phyloP scores from a whole-genome alignment of 2,797 vertebrate species.

The Cynopterus sphinx region DNA sequence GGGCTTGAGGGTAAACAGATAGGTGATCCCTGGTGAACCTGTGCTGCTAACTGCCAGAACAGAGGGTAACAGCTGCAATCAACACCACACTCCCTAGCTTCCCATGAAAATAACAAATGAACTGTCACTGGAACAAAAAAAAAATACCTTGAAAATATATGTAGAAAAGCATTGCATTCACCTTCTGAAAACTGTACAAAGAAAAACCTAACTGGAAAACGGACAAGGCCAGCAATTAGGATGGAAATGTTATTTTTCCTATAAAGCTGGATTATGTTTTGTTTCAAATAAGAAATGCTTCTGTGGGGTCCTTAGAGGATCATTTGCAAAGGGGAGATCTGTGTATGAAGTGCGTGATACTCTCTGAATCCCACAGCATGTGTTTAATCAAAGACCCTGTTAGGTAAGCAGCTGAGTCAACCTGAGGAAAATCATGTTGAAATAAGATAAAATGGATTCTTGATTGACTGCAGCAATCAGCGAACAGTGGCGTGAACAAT shows the following conservation, averaged over 20 bases:
- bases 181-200: slow-evolving; percentile 37
- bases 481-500: slow-evolving; percentile 2
- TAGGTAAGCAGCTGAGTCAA: slow-evolving; percentile 57
- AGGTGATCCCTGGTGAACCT: slow-evolving; percentile 81
- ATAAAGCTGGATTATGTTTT: slow-evolving; percentile 56
- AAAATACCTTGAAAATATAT: slow-evolving; percentile 72
- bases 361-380: slow-evolving; percentile 49
- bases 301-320: neutral
- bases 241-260: slow-evolving; percentile 19
- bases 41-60: slow-evolving; percentile 83
- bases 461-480: slow-evolving; percentile 59
- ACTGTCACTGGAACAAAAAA: slow-evolving; percentile 78
- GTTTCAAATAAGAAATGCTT: slow-evolving; percentile 54
- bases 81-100: slow-evolving; percentile 79
- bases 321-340: slow-evolving; percentile 17
- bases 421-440: slow-evolving; percentile 22
- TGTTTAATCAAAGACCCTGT: slow-evolving; percentile 59
- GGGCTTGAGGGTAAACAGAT: slow-evolving; percentile 81
- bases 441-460: slow-evolving; percentile 52
- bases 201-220: neutral
- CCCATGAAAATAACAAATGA: slow-evolving; percentile 84
- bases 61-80: slow-evolving; percentile 81
- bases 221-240: slow-evolving; percentile 4
- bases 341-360: neutral
- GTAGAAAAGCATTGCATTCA: slow-evolving; percentile 49